Evolutionary conservation across 2,113 vertebrate genomes (phyloP).

Genomic region (Thinocorus orbignyianus): DNA sequence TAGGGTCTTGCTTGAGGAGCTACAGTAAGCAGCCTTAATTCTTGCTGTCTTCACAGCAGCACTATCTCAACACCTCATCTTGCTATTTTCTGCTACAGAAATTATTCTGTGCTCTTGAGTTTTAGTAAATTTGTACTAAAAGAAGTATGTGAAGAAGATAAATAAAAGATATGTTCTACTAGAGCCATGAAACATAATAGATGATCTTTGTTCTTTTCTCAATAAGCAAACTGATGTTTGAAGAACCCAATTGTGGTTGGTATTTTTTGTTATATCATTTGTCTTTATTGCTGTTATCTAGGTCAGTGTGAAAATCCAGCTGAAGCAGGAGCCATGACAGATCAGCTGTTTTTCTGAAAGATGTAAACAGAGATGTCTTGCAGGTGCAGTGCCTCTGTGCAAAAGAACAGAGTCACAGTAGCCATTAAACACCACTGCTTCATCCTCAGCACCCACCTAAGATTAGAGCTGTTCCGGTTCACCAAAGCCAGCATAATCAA

Average conservation of each 20-base stretch:
- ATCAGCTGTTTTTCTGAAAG: neutral
- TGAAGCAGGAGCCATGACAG: neutral
- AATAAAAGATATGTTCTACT: neutral
- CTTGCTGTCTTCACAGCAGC: neutral
- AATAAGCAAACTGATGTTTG: neutral
- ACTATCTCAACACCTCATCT: neutral
- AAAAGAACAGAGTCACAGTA: neutral
- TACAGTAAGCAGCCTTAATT: neutral
- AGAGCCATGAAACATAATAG: neutral
- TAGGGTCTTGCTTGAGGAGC: neutral
- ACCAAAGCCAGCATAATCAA: neutral
- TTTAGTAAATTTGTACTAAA: neutral
- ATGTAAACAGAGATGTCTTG: neutral
- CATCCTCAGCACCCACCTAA: rapidly evolving
- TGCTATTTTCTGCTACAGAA: neutral
- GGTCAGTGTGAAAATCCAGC: neutral
- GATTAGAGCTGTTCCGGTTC: neutral
- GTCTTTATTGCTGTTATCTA: neutral
- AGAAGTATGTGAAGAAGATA: neutral
- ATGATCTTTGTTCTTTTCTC: neutral
- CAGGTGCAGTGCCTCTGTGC: neutral
- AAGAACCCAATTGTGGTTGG: neutral
- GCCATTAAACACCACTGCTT: neutral
- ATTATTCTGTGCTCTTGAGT: neutral
- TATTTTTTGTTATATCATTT: neutral